These are phyloP conservation scores for Setophaga petechia DNA, from an alignment of 2,113 vertebrate species.

Conservation along the genomic window DNA sequence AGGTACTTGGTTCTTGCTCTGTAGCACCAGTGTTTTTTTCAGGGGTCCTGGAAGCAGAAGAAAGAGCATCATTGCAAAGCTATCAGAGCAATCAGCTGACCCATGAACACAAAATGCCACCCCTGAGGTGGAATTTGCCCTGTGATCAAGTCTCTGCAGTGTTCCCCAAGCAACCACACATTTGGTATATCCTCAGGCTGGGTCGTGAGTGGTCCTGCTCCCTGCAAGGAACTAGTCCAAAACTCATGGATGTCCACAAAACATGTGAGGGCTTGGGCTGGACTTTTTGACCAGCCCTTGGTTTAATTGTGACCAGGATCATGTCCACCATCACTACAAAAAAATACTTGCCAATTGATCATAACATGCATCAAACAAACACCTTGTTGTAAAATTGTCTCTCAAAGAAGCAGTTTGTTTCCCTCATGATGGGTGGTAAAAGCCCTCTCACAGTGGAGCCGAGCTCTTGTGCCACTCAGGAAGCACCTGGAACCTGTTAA, in stretches of 20 bases:
- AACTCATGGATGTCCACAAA: background rate
- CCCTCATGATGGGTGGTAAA: background rate
- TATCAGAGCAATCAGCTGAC: background rate
- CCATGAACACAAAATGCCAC: background rate
- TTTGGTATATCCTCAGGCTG: background rate
- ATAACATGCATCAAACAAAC: conserved; percentile 48
- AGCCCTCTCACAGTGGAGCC: background rate
- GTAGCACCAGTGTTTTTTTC: conserved; percentile 62
- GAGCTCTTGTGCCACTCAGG: background rate
- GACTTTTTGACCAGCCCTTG: background rate
- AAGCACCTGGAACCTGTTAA: background rate
- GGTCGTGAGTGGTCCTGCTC: background rate
- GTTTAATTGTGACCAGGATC: background rate
- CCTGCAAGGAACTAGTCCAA: background rate
- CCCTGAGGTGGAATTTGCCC: background rate
- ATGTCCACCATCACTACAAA: background rate
- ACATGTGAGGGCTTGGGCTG: background rate
- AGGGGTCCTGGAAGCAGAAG: conserved; percentile 64
- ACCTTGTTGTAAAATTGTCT: background rate
- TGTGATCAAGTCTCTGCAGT: background rate
- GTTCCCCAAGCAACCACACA: background rate
- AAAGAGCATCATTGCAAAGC: conserved; percentile 46
- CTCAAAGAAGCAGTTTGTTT: background rate
- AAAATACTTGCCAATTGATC: conserved; percentile 75
- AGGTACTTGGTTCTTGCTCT: conserved; percentile 61